phyloP scores from a whole-genome alignment of 2,113 vertebrate genomes.

The Hippocampus comes region DNA sequence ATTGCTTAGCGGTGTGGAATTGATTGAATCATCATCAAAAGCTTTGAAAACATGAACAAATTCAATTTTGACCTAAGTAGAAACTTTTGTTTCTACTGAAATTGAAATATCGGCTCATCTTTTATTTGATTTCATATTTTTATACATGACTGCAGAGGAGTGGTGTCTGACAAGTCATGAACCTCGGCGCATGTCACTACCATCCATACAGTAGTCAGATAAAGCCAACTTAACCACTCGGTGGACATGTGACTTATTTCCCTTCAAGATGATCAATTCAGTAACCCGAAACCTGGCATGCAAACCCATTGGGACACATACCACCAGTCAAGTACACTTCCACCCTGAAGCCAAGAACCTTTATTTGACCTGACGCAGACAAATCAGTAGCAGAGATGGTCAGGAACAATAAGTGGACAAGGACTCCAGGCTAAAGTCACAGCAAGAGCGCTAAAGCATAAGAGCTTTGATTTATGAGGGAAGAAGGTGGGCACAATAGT shows the following conservation, averaged over 20 bases:
- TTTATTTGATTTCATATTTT: too few relatives aligned
- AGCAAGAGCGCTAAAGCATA: slow-evolving; percentile 37
- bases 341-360: slow-evolving; percentile 57
- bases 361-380: slow-evolving; percentile 49
- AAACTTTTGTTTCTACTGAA: too few relatives aligned
- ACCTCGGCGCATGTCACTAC: background rate
- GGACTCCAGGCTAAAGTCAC: slow-evolving; percentile 56
- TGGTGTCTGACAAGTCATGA: too few relatives aligned
- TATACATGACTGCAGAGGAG: too few relatives aligned
- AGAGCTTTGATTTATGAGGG: slow-evolving; percentile 53
- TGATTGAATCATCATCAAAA: too few relatives aligned
- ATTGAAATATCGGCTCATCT: too few relatives aligned
- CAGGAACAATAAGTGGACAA: slow-evolving; percentile 50
- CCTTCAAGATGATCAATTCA: slow-evolving; percentile 33
- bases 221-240: background rate
- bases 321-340: slow-evolving; percentile 44
- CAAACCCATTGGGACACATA: slow-evolving; percentile 48
- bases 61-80: too few relatives aligned
- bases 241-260: background rate
- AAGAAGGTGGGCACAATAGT: slow-evolving; percentile 35
- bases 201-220: background rate
- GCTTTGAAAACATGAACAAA: too few relatives aligned
- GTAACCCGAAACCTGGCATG: slow-evolving; percentile 37
- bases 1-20: too few relatives aligned
- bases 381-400: slow-evolving; percentile 45